A percentile compares a stretch with the other conserved stretches of the same genome.
Conservation (phyloP, 2,797 vertebrate species). For the Monodelphis domestica region DNA sequence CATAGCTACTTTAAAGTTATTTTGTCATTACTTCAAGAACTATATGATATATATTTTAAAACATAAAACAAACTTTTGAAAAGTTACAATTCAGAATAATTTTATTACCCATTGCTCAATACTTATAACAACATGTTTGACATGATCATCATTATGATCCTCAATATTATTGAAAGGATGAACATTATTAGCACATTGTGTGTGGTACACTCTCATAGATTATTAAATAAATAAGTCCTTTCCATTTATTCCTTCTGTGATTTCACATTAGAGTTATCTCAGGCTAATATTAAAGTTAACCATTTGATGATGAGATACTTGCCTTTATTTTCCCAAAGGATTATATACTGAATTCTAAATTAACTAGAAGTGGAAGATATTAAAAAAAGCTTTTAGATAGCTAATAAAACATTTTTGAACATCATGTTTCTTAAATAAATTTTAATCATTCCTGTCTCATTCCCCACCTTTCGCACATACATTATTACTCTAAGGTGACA, state of each 20-base stretch:
- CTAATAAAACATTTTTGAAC: constrained; percentile 35
- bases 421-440: neutral
- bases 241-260: neutral
- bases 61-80: neutral
- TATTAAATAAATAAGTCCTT: neutral
- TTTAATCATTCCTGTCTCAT: neutral
- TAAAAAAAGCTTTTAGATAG: constrained; percentile 14
- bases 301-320: neutral
- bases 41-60: neutral
- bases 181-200: neutral
- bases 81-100: neutral
- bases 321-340: neutral
- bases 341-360: constrained; percentile 27
- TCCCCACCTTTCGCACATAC: neutral
- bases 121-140: neutral
- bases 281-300: neutral
- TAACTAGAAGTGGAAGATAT: neutral
- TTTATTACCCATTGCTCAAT: neutral
- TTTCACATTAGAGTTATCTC: neutral
- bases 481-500: constrained; percentile 23
- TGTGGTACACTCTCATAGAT: neutral
- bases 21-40: neutral
- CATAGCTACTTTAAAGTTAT: neutral
- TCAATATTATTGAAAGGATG: neutral
- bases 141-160: neutral